These are phyloP conservation scores for Tinamus guttatus DNA, from an alignment of 2,113 vertebrate genomes.

Conservation along the genomic window DNA sequence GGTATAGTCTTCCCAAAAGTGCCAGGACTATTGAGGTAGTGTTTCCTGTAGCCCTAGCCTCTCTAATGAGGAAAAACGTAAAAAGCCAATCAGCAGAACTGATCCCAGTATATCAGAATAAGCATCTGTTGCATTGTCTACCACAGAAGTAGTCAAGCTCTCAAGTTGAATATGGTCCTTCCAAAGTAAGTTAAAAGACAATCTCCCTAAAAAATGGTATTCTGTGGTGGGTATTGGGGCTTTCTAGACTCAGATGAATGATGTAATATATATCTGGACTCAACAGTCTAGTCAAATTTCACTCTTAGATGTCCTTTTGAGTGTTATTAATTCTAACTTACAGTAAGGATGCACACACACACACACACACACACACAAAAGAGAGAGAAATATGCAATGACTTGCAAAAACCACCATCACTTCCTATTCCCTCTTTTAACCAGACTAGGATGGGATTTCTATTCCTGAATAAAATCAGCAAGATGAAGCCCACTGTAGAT, in stretches of 20 bases:
- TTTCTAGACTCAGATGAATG: background rate
- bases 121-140: background rate
- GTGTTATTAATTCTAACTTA: background rate
- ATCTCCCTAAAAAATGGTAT: background rate
- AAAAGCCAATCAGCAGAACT: background rate
- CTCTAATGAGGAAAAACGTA: background rate
- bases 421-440: background rate
- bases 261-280: background rate
- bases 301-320: background rate
- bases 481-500: background rate
- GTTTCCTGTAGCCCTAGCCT: background rate
- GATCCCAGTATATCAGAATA: background rate
- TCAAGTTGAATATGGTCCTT: rapidly evolving
- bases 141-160: background rate
- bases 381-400: background rate
- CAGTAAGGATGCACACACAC: background rate
- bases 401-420: background rate
- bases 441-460: background rate
- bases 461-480: background rate
- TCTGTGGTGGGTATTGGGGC: background rate
- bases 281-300: background rate
- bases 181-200: background rate
- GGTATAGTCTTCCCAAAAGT: background rate
- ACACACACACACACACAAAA: background rate
- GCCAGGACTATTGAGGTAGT: background rate